A percentile compares a stretch with the other conserved stretches of the same genome.
Evolutionary conservation across 2,113 vertebrate species (phyloP).

Genomic region (Gyps fulvus): DNA sequence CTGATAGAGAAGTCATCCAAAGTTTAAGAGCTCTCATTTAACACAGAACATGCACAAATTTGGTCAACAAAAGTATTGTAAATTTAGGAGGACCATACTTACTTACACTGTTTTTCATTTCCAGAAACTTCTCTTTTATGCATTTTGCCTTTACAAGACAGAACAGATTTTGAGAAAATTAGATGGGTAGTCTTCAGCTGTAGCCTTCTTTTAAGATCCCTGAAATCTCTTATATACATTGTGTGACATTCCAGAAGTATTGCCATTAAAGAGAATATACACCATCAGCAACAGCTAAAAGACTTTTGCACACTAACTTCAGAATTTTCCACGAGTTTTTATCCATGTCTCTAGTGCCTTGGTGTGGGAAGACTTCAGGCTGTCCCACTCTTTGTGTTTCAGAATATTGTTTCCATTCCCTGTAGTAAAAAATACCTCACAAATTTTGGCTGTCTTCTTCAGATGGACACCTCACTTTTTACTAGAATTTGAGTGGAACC

Average conservation of each 20-base stretch:
- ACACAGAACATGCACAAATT: not conserved
- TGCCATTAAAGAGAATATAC: not conserved
- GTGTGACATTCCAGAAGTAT: not conserved
- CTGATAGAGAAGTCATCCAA: not conserved
- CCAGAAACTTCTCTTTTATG: not conserved
- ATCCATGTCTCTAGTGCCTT: accelerated
- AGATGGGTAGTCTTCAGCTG: accelerated
- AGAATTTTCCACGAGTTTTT: not conserved
- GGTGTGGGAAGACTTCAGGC: not conserved
- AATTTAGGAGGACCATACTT: not conserved
- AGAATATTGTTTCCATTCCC: not conserved
- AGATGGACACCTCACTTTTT: not conserved
- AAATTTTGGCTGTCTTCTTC: not conserved
- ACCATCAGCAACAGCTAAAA: not conserved
- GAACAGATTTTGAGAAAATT: not conserved
- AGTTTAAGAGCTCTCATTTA: not conserved
- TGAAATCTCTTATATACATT: not conserved
- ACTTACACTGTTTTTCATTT: not conserved
- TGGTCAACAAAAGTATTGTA: accelerated
- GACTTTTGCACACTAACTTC: accelerated
- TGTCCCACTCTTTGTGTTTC: not conserved
- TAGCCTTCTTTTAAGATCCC: not conserved
- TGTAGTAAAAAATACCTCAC: not conserved
- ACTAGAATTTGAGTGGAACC: not conserved
- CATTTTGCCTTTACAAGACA: not conserved